Conservation (phyloP, 2,797 vertebrate species). For the Coreius guichenoti region DNA sequence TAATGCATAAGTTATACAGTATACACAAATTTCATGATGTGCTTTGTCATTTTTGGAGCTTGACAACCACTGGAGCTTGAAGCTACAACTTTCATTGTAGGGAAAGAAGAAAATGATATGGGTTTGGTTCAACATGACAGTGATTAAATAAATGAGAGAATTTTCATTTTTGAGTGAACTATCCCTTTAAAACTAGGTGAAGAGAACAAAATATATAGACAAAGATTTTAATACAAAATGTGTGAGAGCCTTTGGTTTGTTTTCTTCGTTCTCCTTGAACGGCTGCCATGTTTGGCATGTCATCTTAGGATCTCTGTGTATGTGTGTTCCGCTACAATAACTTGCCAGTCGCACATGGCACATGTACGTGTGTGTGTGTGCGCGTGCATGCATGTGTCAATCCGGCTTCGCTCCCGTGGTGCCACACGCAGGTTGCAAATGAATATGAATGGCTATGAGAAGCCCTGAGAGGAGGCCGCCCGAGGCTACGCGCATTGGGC, state of each 20-base stretch:
- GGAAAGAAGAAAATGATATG: background rate
- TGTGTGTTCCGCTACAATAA: conserved; percentile 45
- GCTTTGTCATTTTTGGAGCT: background rate
- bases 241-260: conserved; percentile 28
- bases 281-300: conserved; percentile 42
- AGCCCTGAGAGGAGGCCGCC: conserved; percentile 45
- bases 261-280: conserved; percentile 36
- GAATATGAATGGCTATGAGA: conserved; percentile 53
- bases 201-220: background rate
- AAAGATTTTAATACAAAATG: background rate
- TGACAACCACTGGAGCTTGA: background rate
- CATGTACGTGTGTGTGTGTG: conserved; percentile 3
- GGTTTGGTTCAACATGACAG: background rate
- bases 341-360: conserved; percentile 24
- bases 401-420: conserved; percentile 35
- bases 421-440: conserved; percentile 59
- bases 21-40: background rate
- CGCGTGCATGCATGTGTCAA: conserved; percentile 47
- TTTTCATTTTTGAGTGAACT: background rate
- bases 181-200: background rate
- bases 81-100: background rate
- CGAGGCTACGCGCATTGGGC: conserved; percentile 48
- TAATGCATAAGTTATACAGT: background rate
- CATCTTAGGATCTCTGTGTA: conserved; percentile 34
- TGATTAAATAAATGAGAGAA: background rate